A percentile compares a stretch with the other conserved stretches of the same genome.
Conservation (phyloP, 2,888 invertebrate species). For the Pristionchus maxplancki region DNA sequence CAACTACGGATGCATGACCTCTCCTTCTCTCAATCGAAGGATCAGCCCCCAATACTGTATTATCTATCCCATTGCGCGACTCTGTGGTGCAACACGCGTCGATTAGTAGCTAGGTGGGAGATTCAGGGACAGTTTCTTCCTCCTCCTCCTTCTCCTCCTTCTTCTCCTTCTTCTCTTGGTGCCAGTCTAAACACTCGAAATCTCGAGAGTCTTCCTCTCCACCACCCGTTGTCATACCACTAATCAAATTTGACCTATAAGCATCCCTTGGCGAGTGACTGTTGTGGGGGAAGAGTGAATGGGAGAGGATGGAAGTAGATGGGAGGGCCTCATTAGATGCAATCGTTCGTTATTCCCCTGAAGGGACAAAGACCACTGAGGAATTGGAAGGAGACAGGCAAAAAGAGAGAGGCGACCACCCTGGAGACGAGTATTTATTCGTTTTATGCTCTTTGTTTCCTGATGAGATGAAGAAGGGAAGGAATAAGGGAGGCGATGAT, state of each 20-base stretch:
- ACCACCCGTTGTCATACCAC: background rate
- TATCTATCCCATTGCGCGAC: slow-evolving; percentile 1
- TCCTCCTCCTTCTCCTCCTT: background rate
- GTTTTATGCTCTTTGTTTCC: slow-evolving; percentile 5
- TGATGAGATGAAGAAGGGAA: slow-evolving; percentile 9
- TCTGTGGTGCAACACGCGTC: background rate
- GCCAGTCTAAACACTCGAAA: slow-evolving; percentile 38
- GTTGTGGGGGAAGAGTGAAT: background rate
- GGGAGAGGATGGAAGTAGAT: slow-evolving; percentile 13
- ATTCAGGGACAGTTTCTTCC: background rate
- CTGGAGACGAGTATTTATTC: slow-evolving; percentile 1
- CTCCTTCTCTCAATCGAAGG: background rate
- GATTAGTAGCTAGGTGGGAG: slow-evolving; percentile 28
- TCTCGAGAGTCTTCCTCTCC: slow-evolving; percentile 37
- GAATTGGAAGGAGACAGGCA: background rate
- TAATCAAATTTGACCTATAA: slow-evolving; percentile 44
- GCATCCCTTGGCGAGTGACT: slow-evolving; percentile 33
- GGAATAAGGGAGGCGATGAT: slow-evolving; percentile 20
- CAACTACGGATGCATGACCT: slow-evolving; percentile 44
- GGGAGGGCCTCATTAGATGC: slow-evolving; percentile 2
- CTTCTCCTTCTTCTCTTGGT: background rate
- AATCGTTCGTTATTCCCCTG: slow-evolving; percentile 29
- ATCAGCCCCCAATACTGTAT: slow-evolving; percentile 34
- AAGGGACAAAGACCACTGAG: slow-evolving; percentile 21
- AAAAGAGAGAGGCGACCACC: background rate